Evolutionary conservation across 2,888 invertebrate species (phyloP).

Genomic region (Tigriopus californicus): DNA sequence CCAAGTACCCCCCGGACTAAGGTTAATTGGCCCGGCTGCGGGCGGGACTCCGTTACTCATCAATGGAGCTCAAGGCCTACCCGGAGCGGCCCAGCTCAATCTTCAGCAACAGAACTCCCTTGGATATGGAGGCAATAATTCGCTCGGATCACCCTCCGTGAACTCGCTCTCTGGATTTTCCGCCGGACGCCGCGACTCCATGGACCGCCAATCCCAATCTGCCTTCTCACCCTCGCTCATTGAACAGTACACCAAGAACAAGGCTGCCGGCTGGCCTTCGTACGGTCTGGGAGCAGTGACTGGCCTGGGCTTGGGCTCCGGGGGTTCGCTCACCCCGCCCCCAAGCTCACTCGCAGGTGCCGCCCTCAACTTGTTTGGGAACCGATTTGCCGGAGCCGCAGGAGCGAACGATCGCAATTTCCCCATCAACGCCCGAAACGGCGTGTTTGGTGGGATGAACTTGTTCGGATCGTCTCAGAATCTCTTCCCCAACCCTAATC

Average conservation of each 20-base stretch:
- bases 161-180: slow-evolving; percentile 21
- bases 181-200: slow-evolving; percentile 52
- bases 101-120: no score
- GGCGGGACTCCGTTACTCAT: neutral
- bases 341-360: no score
- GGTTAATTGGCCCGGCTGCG: no score
- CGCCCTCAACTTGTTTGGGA: no score
- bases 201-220: slow-evolving; percentile 48
- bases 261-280: slow-evolving; percentile 3
- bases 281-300: neutral
- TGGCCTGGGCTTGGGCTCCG: neutral
- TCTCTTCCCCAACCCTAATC: neutral
- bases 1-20: no score
- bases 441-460: neutral
- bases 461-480: neutral
- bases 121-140: no score
- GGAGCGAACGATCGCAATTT: no score
- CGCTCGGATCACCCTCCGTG: neutral
- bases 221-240: slow-evolving; percentile 51
- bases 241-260: slow-evolving; percentile 30
- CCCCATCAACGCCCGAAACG: neutral
- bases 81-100: no score
- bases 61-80: neutral
- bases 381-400: no score
- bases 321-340: no score